Evolutionary conservation across 2,888 invertebrate genomes (phyloP), one percentile per base, ranked within the genome.

Genomic region (Spilosoma lubricipeda): DNA sequence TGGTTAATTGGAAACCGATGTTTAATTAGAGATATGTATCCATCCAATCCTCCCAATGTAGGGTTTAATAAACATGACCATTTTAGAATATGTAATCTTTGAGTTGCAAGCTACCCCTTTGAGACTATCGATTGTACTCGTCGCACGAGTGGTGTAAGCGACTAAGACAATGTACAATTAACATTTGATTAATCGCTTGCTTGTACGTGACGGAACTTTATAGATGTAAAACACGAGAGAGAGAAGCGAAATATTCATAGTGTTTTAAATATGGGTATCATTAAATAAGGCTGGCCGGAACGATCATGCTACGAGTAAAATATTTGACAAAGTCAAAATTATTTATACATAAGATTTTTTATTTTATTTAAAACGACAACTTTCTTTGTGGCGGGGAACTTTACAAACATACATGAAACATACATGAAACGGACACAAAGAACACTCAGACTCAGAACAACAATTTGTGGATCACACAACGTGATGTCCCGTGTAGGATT

Each of bases 21-120:
- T 85, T 85, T 85, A 86, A 88, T 88, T 85, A 88, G 76, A 78
- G 80, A 76, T 84, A 77, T 82, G 78, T 82, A 77, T 76, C 82
- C 73, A 77, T 76, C 82, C 73, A 71, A 71, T 59, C 77, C 77
- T 79, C 78, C 73, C 69, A 75, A 79, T 82, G 79, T 82, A 71
- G 80, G 81, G 85, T 86, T 84, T 83, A 86, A 88, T 87, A 89
- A 88, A 88, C 88, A 86, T 84, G 87, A 86, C 88, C 89, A 89
- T 90, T 90, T 89, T 89, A 85, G 86, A 83, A 79, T 82, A 85
- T 80, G 87, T 91, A 90, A 91, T 89, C 89, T 90, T 87, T 88
- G 89, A 90, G 89, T 87, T 89, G 90, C 91, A 86, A 84, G 86
- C 86, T 83, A 88, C 87, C 88, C 88, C 87, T 88, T 83, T 81